phyloP scores from a whole-genome alignment of 2,113 vertebrate genomes.

The Zingel zingel region DNA sequence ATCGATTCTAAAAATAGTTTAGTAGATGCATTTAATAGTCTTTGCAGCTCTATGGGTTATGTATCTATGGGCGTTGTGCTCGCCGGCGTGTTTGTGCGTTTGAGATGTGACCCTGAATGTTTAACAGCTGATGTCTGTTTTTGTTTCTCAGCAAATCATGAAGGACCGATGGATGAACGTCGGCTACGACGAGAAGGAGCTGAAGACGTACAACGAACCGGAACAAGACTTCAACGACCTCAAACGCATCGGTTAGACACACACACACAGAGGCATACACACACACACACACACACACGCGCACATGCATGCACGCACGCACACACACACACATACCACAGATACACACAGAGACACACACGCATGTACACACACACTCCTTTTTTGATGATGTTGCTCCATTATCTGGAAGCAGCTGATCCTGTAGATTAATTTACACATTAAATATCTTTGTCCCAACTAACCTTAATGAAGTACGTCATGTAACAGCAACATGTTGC shows the following conservation, averaged over 20 bases:
- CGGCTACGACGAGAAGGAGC: constrained; percentile 90
- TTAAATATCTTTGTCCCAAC: not conserved
- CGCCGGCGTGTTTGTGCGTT: no score
- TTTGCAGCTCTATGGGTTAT: no score
- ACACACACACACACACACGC: not conserved
- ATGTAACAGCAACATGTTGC: no score
- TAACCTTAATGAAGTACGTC: not conserved
- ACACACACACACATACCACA: not conserved
- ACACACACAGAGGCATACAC: constrained; percentile 6
- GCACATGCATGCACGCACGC: no score
- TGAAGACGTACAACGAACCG: constrained; percentile 90
- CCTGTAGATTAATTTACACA: not conserved
- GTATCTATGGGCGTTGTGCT: no score
- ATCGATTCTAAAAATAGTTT: no score
- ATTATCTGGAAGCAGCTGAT: not conserved
- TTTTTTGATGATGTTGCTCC: not conserved
- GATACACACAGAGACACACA: not conserved
- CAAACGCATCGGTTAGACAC: constrained; percentile 53
- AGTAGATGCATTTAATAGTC: no score
- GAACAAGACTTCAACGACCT: constrained; percentile 89
- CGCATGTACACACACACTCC: not conserved
- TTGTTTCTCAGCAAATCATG: constrained; percentile 90
- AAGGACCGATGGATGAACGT: constrained; percentile 96
- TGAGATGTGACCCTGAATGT: no score
- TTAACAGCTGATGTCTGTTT: not conserved